A percentile compares a stretch with the other conserved stretches of the same genome.
These are phyloP conservation scores for Tretioscincus oriximinensis DNA, from an alignment of 2,113 vertebrate genomes.

Conservation along the genomic window DNA sequence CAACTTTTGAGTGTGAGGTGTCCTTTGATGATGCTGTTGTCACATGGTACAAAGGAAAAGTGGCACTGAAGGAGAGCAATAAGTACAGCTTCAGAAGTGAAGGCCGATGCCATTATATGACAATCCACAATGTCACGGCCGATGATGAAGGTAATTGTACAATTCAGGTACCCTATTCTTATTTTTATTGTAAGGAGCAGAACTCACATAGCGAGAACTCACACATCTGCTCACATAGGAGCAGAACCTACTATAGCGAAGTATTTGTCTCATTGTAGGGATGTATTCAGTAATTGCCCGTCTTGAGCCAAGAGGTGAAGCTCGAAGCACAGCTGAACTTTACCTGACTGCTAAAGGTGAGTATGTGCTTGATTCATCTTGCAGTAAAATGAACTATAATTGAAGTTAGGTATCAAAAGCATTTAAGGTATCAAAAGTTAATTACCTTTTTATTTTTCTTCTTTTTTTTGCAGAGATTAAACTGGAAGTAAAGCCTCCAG, in stretches of 20 bases:
- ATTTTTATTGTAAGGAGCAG: not conserved
- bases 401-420: constrained; percentile 14
- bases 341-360: constrained; percentile 91
- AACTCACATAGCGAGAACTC: no score
- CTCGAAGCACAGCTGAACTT: constrained; percentile 89
- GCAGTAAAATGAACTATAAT: not conserved
- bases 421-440: constrained; percentile 51
- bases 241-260: constrained; percentile 1
- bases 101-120: constrained; percentile 96
- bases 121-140: constrained; percentile 92
- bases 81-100: constrained; percentile 97
- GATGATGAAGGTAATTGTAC: constrained; percentile 92
- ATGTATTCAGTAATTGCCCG: constrained; percentile 98
- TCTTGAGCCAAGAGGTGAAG: constrained; percentile 88
- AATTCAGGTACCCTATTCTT: not conserved
- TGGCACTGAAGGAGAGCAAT: constrained; percentile 89
- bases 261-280: constrained; percentile 75
- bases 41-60: constrained; percentile 96
- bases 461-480: constrained; percentile 79
- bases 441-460: constrained; percentile 46
- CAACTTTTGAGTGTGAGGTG: constrained; percentile 96
- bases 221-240: rapidly evolving
- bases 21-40: constrained; percentile 97
- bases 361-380: constrained; percentile 21
- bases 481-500: constrained; percentile 83